These are phyloP conservation scores for Craterocephalus amniculus DNA, from an alignment of 2,797 vertebrate genomes.

Conservation along the genomic window DNA sequence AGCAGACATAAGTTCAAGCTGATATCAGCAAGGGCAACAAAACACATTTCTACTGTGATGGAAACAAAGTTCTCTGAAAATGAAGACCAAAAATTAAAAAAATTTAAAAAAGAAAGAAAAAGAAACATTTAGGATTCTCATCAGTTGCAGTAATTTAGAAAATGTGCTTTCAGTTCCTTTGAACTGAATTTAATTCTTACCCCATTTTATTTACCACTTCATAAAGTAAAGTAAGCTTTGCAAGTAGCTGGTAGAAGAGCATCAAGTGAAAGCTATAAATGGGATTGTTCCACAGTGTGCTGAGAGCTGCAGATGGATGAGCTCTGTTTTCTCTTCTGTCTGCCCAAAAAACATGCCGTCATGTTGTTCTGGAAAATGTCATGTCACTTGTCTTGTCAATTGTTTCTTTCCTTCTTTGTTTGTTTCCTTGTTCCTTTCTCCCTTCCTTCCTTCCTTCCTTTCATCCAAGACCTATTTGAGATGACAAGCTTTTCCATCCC, in stretches of 20 bases:
- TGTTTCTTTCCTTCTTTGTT: no score
- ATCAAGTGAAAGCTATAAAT: constrained; percentile 26
- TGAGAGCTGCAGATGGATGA: constrained; percentile 18
- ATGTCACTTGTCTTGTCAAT: no score
- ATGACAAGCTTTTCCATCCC: background rate
- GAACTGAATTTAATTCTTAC: background rate
- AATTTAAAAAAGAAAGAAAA: background rate
- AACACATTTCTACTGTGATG: no score
- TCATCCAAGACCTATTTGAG: constrained; percentile 3
- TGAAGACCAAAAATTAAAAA: background rate
- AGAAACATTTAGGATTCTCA: background rate
- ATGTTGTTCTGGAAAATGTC: constrained; percentile 14
- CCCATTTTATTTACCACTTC: constrained; percentile 6
- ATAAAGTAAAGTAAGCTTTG: constrained; percentile 1
- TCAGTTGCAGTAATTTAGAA: background rate
- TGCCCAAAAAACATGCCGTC: background rate
- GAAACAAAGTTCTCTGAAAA: no score
- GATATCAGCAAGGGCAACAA: no score
- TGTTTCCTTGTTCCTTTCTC: no score
- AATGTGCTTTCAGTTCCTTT: background rate
- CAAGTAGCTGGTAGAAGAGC: constrained; percentile 13
- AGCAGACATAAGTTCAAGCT: no score
- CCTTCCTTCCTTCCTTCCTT: no score
- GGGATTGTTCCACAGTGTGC: background rate
- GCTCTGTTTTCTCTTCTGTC: constrained; percentile 1